These are phyloP conservation scores for Micoletzkya japonica DNA, from an alignment of 2,888 invertebrate genomes.

Conservation along the genomic window DNA sequence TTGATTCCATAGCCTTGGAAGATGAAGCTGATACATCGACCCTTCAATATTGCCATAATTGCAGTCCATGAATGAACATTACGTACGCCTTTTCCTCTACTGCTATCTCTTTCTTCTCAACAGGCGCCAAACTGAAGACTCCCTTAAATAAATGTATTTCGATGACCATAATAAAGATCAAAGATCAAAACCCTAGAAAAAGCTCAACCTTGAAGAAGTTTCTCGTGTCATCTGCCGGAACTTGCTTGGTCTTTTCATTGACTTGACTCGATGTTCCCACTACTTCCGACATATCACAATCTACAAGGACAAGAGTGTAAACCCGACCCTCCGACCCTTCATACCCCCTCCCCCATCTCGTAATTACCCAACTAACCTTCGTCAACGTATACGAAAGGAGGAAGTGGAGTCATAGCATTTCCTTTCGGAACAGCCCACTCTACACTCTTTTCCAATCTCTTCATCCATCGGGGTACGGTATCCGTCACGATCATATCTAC, in stretches of 20 bases:
- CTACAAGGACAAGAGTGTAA: background rate
- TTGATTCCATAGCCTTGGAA: background rate
- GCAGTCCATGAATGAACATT: conserved; percentile 6
- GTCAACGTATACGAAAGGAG: conserved; percentile 6
- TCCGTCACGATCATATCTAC: conserved; percentile 18
- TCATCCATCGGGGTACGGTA: background rate
- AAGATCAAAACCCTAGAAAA: background rate
- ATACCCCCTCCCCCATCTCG: background rate
- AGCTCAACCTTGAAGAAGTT: conserved; percentile 8
- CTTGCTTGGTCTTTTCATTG: background rate
- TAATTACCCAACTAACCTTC: background rate
- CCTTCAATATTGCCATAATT: conserved; percentile 9
- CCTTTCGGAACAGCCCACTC: background rate
- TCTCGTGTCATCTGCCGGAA: background rate
- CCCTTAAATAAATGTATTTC: conserved; percentile 26
- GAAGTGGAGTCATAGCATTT: background rate
- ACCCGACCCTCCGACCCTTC: too few relatives aligned
- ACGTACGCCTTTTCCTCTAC: background rate
- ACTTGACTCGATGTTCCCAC: background rate
- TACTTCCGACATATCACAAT: conserved; percentile 4
- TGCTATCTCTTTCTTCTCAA: conserved; percentile 3
- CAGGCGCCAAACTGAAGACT: conserved; percentile 31
- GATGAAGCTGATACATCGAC: background rate
- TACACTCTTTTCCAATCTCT: background rate
- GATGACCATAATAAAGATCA: background rate